phyloP scores from a whole-genome alignment of 2,797 vertebrate species.

The Parambassis ranga region DNA sequence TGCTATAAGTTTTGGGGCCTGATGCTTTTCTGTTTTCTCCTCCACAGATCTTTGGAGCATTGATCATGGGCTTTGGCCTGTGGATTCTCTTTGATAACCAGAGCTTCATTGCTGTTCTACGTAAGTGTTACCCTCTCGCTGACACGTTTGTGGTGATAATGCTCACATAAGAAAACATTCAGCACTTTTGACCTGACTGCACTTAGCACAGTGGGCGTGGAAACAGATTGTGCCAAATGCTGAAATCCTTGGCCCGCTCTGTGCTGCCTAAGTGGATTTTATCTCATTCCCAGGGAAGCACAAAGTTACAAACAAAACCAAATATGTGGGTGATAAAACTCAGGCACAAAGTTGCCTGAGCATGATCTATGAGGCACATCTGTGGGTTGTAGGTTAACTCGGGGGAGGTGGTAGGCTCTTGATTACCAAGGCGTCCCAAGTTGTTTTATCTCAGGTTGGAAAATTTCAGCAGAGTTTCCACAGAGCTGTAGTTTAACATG shows the following conservation, averaged over 20 bases:
- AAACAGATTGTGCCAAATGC: slow-evolving; percentile 1
- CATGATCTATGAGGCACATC: too few species aligned
- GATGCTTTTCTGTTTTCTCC: slow-evolving; percentile 21
- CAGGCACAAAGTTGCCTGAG: too few species aligned
- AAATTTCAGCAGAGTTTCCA: slow-evolving; percentile 23
- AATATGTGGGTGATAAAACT: slow-evolving; percentile 37
- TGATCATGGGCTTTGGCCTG: slow-evolving; percentile 93
- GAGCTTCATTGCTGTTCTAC: slow-evolving; percentile 91
- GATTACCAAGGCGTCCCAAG: slow-evolving; percentile 5
- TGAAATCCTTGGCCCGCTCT: slow-evolving; percentile 15
- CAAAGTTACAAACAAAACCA: slow-evolving; percentile 13
- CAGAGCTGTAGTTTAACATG: slow-evolving; percentile 16
- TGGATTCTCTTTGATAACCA: slow-evolving; percentile 93
- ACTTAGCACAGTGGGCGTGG: not conserved
- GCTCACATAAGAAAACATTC: not conserved
- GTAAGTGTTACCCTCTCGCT: slow-evolving; percentile 79
- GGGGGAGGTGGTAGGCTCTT: slow-evolving; percentile 12
- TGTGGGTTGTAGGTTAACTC: slow-evolving; percentile 12
- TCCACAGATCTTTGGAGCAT: slow-evolving; percentile 87
- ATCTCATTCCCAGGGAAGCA: slow-evolving; percentile 33
- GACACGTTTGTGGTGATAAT: slow-evolving; percentile 1
- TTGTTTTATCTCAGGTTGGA: slow-evolving; percentile 20
- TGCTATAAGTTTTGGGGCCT: not conserved
- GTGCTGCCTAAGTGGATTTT: slow-evolving; percentile 12
- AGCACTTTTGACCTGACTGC: slow-evolving; percentile 3